Base-by-base conservation (phyloP, 2,113 vertebrate species). In the Grammatotria lemairii region DNA sequence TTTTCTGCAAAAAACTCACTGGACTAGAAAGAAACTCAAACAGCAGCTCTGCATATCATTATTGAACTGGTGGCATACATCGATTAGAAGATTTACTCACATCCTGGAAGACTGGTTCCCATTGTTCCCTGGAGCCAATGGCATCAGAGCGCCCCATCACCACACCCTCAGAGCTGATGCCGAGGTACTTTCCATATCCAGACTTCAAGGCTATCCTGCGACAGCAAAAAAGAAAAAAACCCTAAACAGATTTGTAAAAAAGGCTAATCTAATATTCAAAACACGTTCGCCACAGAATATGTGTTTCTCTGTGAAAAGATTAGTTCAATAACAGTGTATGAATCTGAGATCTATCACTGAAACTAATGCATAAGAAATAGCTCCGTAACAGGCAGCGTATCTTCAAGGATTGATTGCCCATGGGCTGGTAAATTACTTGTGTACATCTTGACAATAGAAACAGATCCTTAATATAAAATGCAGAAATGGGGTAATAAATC, bases 131-230 rank as follows among this genome's bases (percentile, higher is more conserved):
- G 68, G 98, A 94, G 28, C 98, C 98, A 35, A 99, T 99, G 16
- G 99, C 98, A 92, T 99, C 98, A 0, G 99, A 97, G 88, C 98
- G 98, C 2, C 98, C 98, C 83, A 99, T 92, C 54, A 99, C 97
- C 81, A 99, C 93, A n/a, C 98, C 98, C 0, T 99, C 98, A 3
- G 98, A 97, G 96, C 97, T 99, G 93, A 99, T 97, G 14, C 98
- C 98, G 54, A 99, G 95, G 60, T 99, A 99, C 90, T 99, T 99
- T 33, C 99, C 98, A 51, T 99, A 99, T 80, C 98, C 98, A 82
- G 99, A 99, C 94, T 99, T 99, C 87, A 99, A 95, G 14, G 98
- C 98, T 85, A 99, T 96, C 94, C 98, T 99, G 87, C 2, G 91
- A 60, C 31, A 31, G 28, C 4, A 85, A 54, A 82, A 87, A 60